Evolutionary conservation across 2,888 invertebrate species (phyloP).

Genomic region (Drosophila anomalipes): DNA sequence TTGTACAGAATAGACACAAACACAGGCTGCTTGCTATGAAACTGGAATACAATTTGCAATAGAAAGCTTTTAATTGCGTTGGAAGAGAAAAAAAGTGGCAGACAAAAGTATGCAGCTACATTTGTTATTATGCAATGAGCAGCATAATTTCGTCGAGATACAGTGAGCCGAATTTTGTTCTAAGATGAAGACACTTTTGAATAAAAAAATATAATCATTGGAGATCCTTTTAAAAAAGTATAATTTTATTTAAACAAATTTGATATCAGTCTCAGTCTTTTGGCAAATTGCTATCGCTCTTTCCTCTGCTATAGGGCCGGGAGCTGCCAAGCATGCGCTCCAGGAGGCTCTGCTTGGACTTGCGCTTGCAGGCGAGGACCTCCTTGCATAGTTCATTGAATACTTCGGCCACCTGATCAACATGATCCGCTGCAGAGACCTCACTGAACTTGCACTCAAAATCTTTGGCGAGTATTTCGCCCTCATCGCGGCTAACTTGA

Average conservation of each 20-base stretch:
- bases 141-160: neutral
- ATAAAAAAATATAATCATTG: neutral
- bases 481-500: conserved; percentile 95
- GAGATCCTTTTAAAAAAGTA: conserved; percentile 23
- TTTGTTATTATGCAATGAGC: neutral
- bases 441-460: conserved; percentile 95
- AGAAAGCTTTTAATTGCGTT: neutral
- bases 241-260: conserved; percentile 58
- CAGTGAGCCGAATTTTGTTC: neutral
- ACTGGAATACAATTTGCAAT: neutral
- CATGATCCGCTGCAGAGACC: conserved; percentile 95
- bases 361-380: conserved; percentile 91
- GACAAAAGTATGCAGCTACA: neutral
- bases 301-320: conserved; percentile 92
- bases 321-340: conserved; percentile 94
- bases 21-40: conserved; percentile 15
- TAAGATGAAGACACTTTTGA: neutral
- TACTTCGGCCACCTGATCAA: conserved; percentile 92
- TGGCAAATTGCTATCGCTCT: conserved; percentile 94
- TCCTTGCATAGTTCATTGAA: conserved; percentile 94
- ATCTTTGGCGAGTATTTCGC: conserved; percentile 94
- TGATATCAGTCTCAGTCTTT: conserved; percentile 88
- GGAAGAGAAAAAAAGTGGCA: neutral
- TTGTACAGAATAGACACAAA: neutral
- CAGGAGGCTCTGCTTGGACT: conserved; percentile 93